These are phyloP conservation scores for Tricholaema leucomelas DNA, from an alignment of 2,113 vertebrate genomes.

Conservation along the genomic window DNA sequence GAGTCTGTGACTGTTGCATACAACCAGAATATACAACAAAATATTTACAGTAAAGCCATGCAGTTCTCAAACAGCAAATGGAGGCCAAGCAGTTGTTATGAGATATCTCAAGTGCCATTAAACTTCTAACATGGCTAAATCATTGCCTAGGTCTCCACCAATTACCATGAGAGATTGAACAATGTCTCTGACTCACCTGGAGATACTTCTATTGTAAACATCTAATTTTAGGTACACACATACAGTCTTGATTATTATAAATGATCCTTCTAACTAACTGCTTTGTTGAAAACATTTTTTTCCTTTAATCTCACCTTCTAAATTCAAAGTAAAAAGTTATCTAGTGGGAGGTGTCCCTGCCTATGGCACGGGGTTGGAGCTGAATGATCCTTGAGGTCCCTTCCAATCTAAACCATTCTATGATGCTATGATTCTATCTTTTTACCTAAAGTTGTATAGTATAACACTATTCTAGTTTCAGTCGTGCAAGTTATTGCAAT, in stretches of 20 bases:
- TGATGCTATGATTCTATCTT: too few relatives aligned
- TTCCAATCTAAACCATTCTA: too few relatives aligned
- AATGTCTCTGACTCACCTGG: background rate
- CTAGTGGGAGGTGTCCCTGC: too few relatives aligned
- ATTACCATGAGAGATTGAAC: background rate
- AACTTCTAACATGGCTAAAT: background rate
- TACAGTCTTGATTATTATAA: background rate
- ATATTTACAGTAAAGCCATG: background rate
- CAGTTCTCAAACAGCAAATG: background rate
- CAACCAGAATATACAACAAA: background rate
- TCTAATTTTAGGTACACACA: background rate
- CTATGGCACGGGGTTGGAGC: too few relatives aligned
- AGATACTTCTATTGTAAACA: background rate
- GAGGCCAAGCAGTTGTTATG: background rate
- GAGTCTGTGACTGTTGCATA: background rate
- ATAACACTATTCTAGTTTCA: background rate
- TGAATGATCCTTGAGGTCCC: too few relatives aligned
- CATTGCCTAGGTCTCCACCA: background rate
- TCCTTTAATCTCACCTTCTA: background rate
- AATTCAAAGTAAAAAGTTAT: background rate
- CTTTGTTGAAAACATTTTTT: background rate
- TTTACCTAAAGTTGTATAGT: background rate
- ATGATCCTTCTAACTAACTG: background rate
- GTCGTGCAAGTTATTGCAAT: background rate
- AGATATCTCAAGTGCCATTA: background rate